A percentile compares a stretch with the other conserved stretches of the same genome.
Conservation (phyloP, 2,113 vertebrate genomes). For the Phrynocephalus versicolor region DNA sequence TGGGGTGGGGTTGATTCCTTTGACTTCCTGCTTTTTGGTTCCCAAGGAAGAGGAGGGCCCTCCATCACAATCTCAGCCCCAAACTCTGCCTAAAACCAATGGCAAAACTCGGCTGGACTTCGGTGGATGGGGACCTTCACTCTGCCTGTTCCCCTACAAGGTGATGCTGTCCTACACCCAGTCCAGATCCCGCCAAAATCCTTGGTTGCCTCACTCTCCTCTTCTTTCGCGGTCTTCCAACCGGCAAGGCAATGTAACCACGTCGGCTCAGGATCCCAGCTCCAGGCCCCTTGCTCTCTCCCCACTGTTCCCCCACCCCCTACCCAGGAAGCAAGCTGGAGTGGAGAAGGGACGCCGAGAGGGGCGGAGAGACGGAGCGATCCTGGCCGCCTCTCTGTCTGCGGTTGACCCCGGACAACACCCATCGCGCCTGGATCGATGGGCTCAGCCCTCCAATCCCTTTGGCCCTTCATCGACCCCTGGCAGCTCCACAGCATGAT, state of each 20-base stretch:
- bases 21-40: background rate
- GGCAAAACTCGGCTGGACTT: background rate
- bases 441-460: constrained; percentile 65
- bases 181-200: background rate
- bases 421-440: constrained; percentile 54
- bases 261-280: background rate
- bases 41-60: background rate
- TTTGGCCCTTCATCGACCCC: constrained; percentile 73
- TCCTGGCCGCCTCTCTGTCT: background rate
- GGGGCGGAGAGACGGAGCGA: background rate
- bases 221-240: background rate
- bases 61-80: background rate
- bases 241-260: background rate
- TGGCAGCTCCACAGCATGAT: constrained; percentile 75
- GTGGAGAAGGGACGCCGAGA: too few species aligned
- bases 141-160: background rate
- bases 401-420: constrained; percentile 40
- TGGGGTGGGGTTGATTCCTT: background rate
- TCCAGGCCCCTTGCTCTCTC: background rate
- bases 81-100: background rate
- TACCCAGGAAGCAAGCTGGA: background rate
- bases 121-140: background rate
- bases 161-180: background rate
- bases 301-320: too few species aligned
- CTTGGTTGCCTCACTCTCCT: too few species aligned